Evolutionary conservation across 2,888 invertebrate species (phyloP).

Genomic region (Acleris cristana): DNA sequence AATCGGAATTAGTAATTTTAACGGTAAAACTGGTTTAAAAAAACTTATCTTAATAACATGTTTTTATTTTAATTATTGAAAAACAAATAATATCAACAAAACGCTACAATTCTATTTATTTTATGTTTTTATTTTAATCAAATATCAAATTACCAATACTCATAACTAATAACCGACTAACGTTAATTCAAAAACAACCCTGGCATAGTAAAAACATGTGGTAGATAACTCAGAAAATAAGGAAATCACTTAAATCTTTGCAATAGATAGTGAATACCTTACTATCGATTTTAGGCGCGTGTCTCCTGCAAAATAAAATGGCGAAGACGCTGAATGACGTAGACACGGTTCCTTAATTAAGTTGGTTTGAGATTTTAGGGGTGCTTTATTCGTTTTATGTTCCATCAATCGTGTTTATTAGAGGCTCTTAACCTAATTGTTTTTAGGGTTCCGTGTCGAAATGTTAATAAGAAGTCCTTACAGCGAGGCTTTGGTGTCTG

Average conservation of each 20-base stretch:
- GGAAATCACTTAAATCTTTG: not conserved
- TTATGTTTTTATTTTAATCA: not conserved
- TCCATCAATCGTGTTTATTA: not conserved
- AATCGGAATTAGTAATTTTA: too few species aligned
- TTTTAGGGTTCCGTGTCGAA: not conserved
- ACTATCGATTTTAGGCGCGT: constrained; percentile 36
- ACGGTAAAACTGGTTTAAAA: too few species aligned
- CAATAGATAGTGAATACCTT: constrained; percentile 25
- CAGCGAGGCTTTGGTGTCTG: not conserved
- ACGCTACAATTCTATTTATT: too few species aligned
- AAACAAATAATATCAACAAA: too few species aligned
- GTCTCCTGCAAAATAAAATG: constrained; percentile 29
- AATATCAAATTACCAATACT: not conserved
- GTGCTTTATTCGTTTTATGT: constrained; percentile 1
- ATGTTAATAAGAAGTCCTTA: not conserved
- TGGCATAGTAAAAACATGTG: not conserved
- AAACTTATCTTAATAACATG: too few species aligned
- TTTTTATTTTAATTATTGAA: too few species aligned
- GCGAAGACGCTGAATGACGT: constrained; percentile 22
- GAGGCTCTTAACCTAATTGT: constrained; percentile 1
- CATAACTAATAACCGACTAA: not conserved
- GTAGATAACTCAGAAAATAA: not conserved
- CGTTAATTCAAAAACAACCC: not conserved
- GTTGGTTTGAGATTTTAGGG: constrained; percentile 16
- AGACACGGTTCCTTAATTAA: constrained; percentile 32